These are phyloP conservation scores for Cirrhinus molitorella DNA, from an alignment of 2,797 vertebrate species.

Conservation along the genomic window DNA sequence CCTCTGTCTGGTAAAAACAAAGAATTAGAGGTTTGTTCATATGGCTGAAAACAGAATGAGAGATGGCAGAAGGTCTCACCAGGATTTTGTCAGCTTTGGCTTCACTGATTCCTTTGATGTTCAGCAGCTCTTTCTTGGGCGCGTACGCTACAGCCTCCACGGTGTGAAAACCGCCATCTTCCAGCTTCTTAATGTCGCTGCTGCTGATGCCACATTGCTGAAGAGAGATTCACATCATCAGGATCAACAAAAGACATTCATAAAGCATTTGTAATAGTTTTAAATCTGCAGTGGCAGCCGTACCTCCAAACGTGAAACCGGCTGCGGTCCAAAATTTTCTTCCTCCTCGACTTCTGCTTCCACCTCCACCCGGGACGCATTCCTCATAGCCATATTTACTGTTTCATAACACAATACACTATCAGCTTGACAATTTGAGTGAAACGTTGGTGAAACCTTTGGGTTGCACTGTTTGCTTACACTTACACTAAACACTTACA, in stretches of 20 bases:
- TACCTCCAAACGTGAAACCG: slow-evolving; percentile 88
- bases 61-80: slow-evolving; percentile 74
- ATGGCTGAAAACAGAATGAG: neutral
- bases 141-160: slow-evolving; percentile 96
- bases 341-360: slow-evolving; percentile 88
- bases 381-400: slow-evolving; percentile 81
- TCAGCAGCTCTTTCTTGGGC: slow-evolving; percentile 95
- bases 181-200: slow-evolving; percentile 95
- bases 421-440: neutral
- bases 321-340: slow-evolving; percentile 92
- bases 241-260: neutral
- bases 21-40: neutral
- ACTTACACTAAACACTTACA: too few species aligned
- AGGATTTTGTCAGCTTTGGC: slow-evolving; percentile 96
- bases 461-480: neutral
- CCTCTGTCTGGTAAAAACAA: slow-evolving; percentile 81
- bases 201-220: slow-evolving; percentile 95
- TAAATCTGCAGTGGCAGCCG: too few species aligned
- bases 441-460: neutral
- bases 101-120: slow-evolving; percentile 98
- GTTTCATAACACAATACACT: neutral
- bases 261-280: neutral
- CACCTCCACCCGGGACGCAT: slow-evolving; percentile 79
- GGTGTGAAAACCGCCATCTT: slow-evolving; percentile 96
- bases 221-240: neutral